Evolutionary conservation across 2,797 vertebrate genomes (phyloP), one percentile per base, ranked within the genome.

Genomic region (Rallus crepitans): DNA sequence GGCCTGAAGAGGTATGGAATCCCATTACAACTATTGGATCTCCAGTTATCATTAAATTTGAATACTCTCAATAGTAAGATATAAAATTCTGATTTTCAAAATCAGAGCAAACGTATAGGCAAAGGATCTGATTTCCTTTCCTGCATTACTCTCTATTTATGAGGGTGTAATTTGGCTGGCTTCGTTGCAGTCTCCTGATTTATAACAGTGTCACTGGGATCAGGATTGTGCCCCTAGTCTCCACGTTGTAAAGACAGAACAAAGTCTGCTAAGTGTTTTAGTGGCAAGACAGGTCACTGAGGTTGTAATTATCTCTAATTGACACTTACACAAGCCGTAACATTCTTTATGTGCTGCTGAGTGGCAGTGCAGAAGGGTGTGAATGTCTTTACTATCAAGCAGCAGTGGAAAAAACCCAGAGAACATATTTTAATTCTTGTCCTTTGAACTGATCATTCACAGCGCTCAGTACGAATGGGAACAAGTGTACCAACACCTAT

Each of bases 301-400:
- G 68, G 57, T 89, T 93, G 61, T 77, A 94, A 97, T 97, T 96
- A 93, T 73, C 87, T 79, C 73, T 96, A 96, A 95, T 21, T 96
- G 84, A 87, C 93, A 90, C 77, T 95, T 93, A 93, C 40, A 87
- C n/a, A 85, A 87, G 55, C 71, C 94, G 48, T 84, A 94, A 84
- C 70, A 61, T 94, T 69, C 65, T 96, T 91, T 95, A 90, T 79
- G 64, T 52, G 45, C 61, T 70, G 42, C 63, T 87, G 72, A 94
- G 70, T 90, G 94, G 57, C 89, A 94, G 42, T 50, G 17, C 63
- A 85, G 71, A 89, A 91, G 73, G 42, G 27, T 82, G 45, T 59
- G 48, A 92, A 91, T 61, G 56, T 71, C 59, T 83, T 76, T 95
- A 80, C 61, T 76, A 42, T 69, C 76, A 82, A 75, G 37, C 19